Evolutionary conservation across 2,888 invertebrate species (phyloP).

Genomic region (Hyposoter dolosus): DNA sequence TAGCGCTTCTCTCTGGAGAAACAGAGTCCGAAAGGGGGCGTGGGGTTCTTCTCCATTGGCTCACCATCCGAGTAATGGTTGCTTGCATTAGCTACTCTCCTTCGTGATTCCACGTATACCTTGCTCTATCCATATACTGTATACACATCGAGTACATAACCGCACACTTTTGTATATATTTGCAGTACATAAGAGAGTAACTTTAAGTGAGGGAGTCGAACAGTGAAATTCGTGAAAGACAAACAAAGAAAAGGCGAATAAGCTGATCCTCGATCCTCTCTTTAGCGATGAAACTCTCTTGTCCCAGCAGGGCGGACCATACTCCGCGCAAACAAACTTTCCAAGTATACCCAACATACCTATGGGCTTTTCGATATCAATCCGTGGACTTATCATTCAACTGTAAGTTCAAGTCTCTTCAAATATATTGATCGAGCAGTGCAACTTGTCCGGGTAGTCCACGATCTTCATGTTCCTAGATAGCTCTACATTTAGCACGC

Average conservation of each 20-base stretch:
- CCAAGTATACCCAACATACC: neutral
- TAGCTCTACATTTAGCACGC: neutral
- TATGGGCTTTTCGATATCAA: conserved; percentile 15
- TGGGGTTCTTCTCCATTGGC: conserved; percentile 85
- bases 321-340: conserved; percentile 36
- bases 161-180: conserved; percentile 26
- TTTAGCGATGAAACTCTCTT: conserved; percentile 47
- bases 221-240: conserved; percentile 57
- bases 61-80: conserved; percentile 84
- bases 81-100: conserved; percentile 83
- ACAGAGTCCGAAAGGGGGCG: conserved; percentile 82
- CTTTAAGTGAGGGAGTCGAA: conserved; percentile 60
- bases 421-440: neutral
- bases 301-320: conserved; percentile 37
- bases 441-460: neutral
- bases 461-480: neutral
- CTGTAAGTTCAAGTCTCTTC: neutral
- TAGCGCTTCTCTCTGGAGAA: conserved; percentile 48
- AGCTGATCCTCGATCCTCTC: conserved; percentile 50
- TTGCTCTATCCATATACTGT: conserved; percentile 45
- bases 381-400: neutral
- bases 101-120: conserved; percentile 68
- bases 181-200: conserved; percentile 54
- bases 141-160: conserved; percentile 25
- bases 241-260: conserved; percentile 64